phyloP scores from a whole-genome alignment of 2,888 invertebrate species.

The Scelioninae gen. 1 region DNA sequence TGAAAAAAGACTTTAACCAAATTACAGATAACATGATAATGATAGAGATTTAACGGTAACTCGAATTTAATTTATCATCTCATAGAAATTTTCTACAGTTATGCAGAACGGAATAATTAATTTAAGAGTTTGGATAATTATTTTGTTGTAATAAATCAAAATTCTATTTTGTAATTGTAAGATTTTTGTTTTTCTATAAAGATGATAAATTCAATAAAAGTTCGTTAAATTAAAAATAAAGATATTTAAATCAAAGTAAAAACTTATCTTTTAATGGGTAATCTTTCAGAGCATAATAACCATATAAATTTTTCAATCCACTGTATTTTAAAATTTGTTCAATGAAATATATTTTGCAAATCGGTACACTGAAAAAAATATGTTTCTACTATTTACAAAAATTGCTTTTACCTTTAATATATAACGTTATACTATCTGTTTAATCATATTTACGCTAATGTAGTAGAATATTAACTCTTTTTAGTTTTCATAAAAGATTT shows the following conservation, averaged over 20 bases:
- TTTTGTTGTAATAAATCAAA: neutral
- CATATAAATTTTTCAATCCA: neutral
- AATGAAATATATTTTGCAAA: no score
- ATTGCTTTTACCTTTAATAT: no score
- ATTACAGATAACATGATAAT: neutral
- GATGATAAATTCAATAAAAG: constrained; percentile 25
- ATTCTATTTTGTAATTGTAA: neutral
- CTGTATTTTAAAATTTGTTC: no score
- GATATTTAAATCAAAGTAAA: no score
- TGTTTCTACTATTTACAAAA: no score
- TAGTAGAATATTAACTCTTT: no score
- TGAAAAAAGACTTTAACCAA: constrained; percentile 6
- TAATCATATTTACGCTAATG: no score
- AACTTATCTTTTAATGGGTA: neutral
- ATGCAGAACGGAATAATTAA: neutral
- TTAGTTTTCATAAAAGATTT: no score
- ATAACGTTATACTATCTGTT: no score
- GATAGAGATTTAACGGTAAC: neutral
- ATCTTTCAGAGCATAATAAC: constrained; percentile 17
- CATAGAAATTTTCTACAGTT: neutral
- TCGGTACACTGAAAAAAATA: no score
- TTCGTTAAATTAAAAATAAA: neutral
- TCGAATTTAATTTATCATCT: constrained; percentile 30
- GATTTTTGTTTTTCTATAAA: neutral
- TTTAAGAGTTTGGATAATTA: neutral